Percentiles rank a stretch among this genome's conserved stretches.
Conservation (phyloP, 2,113 vertebrate genomes). For the Telmatochromis sp. region DNA sequence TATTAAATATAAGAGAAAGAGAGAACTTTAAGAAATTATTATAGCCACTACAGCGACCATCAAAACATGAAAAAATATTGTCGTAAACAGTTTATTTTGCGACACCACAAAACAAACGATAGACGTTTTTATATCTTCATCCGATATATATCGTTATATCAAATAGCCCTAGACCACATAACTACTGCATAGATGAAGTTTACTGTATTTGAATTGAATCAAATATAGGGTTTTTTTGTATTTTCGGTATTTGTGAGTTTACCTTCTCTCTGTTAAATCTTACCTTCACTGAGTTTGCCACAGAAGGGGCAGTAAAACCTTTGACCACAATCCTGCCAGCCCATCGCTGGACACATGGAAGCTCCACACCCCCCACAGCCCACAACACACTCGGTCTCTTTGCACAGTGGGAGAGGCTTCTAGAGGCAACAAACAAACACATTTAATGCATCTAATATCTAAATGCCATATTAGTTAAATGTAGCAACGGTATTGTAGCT, state of each 20-base stretch:
- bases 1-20: no score
- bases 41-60: no score
- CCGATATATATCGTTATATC: not conserved
- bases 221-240: fast-evolving
- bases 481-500: fast-evolving
- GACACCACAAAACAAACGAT: fast-evolving
- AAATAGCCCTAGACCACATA: not conserved
- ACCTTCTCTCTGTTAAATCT: not conserved
- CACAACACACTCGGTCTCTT: conserved; percentile 36
- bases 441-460: not conserved
- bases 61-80: no score
- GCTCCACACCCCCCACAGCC: conserved; percentile 67
- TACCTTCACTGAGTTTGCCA: conserved; percentile 67
- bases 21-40: no score
- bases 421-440: not conserved
- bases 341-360: conserved; percentile 71
- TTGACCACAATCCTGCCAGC: conserved; percentile 77
- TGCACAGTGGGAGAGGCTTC: conserved; percentile 46
- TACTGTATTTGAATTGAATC: fast-evolving
- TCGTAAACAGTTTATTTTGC: no score
- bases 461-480: not conserved
- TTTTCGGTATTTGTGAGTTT: fast-evolving
- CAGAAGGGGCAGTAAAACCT: conserved; percentile 76
- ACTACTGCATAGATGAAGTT: not conserved
- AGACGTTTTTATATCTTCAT: fast-evolving